A percentile compares a stretch with the other conserved stretches of the same genome.
These are phyloP conservation scores for Aphelinus certus DNA, from an alignment of 1,140 invertebrate genomes.

Conservation along the genomic window DNA sequence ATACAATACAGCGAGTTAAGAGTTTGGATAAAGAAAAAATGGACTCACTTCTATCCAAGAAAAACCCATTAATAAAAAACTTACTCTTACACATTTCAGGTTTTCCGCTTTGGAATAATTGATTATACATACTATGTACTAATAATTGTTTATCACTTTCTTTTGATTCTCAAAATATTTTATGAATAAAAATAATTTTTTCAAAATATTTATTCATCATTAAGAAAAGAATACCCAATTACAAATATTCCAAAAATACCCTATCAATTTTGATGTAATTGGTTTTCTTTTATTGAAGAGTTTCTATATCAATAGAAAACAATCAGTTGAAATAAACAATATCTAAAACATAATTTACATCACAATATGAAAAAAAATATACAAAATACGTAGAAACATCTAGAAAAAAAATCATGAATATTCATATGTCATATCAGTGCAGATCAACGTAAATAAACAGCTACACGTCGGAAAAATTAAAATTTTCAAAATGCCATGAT, in stretches of 20 bases:
- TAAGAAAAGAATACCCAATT: slow-evolving; percentile 17
- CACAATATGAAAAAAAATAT: too few relatives aligned
- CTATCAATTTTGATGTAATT: background rate
- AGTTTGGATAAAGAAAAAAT: slow-evolving; percentile 23
- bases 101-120: slow-evolving; percentile 2
- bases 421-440: too few relatives aligned
- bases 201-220: background rate
- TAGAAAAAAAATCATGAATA: too few relatives aligned
- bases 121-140: slow-evolving; percentile 1
- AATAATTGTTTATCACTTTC: slow-evolving; percentile 10
- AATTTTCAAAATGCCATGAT: too few relatives aligned
- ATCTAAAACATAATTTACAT: background rate
- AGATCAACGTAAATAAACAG: too few relatives aligned
- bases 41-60: slow-evolving; percentile 1
- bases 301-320: slow-evolving; percentile 5
- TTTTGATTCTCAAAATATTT: slow-evolving; percentile 34
- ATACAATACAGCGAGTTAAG: slow-evolving; percentile 24
- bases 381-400: too few relatives aligned
- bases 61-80: slow-evolving; percentile 33
- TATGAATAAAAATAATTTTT: slow-evolving; percentile 32
- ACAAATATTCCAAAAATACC: slow-evolving; percentile 17
- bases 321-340: too few relatives aligned
- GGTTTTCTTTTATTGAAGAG: background rate
- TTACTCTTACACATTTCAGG: slow-evolving; percentile 5
- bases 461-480: too few relatives aligned